Evolutionary conservation across 2,888 invertebrate genomes (phyloP), one percentile per base, ranked within the genome.

Genomic region (Lithophane ornitopus): DNA sequence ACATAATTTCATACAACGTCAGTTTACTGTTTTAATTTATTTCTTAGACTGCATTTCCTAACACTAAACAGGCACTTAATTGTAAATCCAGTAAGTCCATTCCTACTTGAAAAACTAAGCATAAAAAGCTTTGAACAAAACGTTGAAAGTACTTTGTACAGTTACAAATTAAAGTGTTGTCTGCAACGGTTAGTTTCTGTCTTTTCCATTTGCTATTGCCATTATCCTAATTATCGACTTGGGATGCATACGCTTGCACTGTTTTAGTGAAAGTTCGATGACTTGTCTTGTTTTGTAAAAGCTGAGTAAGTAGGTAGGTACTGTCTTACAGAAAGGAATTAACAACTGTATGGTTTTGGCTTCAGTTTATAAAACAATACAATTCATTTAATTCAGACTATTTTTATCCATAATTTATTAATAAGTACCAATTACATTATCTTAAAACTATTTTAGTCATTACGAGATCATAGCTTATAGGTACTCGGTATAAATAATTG

Each of bases 171-270:
- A 80, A 62, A 70, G 56, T 76, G 61, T 75, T 82, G 80, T 72
- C 71, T 84, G 58, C 52, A 46, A 76, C 78, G 41, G 68, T 71
- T 74, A 61, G 52, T 65, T 77, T 76, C 70, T 77, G 70, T 81
- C 59, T 73, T n/a, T 62, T 65, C 72, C 65, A 85, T 82, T 82
- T 81, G 70, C 81, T 72, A 19, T 69, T 28, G 28, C 46, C 70
- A 85, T 82, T 77, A 74, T 77, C 52, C 85, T 81, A 82, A 82
- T 85, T 85, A 82, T 77, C 73, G 61, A 16, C 85, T 69, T 26
- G 82, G 82, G 82, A 81, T 74, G 78, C 70, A 81, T 81, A 73
- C 63, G 70, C 56, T 85, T 73, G 81, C 72, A 52, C 54, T 73
- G 85, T 82, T 72, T 74, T 61, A 69, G 46, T 26, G 34, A 14